Evolutionary conservation across 1,140 invertebrate species (phyloP).

Genomic region (Mycetomoellerius zeteki): DNA sequence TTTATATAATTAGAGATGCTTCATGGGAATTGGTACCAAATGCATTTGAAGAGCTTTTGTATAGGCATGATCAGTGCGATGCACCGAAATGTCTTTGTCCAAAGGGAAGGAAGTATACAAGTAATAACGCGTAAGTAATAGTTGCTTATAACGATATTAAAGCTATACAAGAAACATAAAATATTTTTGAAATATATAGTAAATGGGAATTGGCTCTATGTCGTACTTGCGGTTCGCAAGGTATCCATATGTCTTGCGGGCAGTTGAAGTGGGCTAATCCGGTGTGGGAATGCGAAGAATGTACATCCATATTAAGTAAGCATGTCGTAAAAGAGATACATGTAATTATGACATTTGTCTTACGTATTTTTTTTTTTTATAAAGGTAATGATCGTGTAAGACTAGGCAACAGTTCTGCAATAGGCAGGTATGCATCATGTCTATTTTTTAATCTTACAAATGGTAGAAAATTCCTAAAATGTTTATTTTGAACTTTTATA

Average conservation of each 20-base stretch:
- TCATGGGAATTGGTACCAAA: constrained; percentile 90
- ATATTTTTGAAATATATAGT: constrained; percentile 76
- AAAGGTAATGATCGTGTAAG: constrained; percentile 41
- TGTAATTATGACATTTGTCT: background rate
- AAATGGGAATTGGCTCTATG: constrained; percentile 88
- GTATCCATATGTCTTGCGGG: constrained; percentile 87
- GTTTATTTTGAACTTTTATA: too few species aligned
- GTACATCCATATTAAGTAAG: constrained; percentile 79
- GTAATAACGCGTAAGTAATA: constrained; percentile 85
- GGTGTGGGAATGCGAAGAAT: constrained; percentile 84
- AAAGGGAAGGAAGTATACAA: constrained; percentile 87
- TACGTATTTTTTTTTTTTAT: constrained; percentile 5
- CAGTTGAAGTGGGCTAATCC: constrained; percentile 81
- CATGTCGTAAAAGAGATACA: background rate
- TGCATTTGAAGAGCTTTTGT: constrained; percentile 89
- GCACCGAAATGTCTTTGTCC: constrained; percentile 88
- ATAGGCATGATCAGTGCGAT: constrained; percentile 88
- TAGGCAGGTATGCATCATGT: constrained; percentile 43
- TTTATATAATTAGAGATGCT: constrained; percentile 88
- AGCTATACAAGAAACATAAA: background rate
- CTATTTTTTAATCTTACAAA: background rate
- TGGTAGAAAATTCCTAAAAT: background rate
- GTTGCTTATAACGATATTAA: background rate
- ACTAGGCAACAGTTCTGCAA: background rate
- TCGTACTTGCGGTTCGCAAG: constrained; percentile 88